phyloP scores from a whole-genome alignment of 2,797 vertebrate species.

The Muscicapa striata region DNA sequence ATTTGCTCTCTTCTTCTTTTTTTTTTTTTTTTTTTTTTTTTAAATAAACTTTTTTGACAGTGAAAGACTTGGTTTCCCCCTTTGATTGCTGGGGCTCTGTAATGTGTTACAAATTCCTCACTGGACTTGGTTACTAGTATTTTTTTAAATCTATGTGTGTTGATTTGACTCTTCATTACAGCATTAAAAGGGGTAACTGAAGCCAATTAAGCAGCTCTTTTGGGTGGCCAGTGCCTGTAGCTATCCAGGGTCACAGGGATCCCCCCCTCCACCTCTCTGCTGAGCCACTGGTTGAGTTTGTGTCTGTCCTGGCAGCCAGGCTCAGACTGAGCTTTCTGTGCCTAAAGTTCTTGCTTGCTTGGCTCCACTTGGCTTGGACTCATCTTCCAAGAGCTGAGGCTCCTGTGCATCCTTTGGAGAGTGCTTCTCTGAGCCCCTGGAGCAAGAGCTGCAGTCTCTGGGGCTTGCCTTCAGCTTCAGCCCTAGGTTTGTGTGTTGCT shows the following conservation, averaged over 20 bases:
- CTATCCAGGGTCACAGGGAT: neutral
- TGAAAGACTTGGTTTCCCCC: neutral
- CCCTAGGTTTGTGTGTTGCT: neutral
- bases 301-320: neutral
- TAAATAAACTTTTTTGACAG: neutral
- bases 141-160: neutral
- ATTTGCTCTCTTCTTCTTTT: neutral
- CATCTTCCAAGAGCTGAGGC: neutral
- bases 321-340: neutral
- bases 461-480: neutral
- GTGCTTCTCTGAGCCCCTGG: neutral
- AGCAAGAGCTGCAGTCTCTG: neutral
- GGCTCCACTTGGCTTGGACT: neutral
- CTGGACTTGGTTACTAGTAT: neutral
- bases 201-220: constrained; percentile 28
- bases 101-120: neutral
- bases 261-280: neutral
- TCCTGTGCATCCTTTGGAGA: neutral
- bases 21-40: neutral
- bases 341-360: rapidly evolving
- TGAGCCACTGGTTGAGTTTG: neutral
- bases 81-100: neutral
- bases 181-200: constrained; percentile 12
- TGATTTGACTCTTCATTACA: constrained; percentile 45
- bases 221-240: neutral